Conservation (phyloP, 2,888 invertebrate genomes). For the Dugesia japonica region DNA sequence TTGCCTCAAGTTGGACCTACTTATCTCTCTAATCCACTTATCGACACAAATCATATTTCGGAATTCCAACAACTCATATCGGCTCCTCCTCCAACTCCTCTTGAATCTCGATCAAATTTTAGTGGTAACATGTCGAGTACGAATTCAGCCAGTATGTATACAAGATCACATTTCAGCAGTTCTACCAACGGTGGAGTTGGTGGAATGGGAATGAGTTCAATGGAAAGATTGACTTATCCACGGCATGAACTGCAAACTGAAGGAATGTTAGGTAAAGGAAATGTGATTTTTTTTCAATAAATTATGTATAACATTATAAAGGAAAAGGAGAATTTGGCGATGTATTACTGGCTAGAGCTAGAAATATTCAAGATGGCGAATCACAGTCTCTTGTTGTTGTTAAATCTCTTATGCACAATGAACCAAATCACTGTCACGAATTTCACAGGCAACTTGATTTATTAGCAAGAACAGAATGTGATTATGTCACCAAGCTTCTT, state of each 20-base stretch:
- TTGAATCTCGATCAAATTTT: constrained; percentile 28
- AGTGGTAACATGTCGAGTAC: constrained; percentile 25
- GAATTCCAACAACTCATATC: constrained; percentile 9
- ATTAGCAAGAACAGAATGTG: constrained; percentile 64
- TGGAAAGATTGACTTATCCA: constrained; percentile 50
- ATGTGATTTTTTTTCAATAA: not conserved
- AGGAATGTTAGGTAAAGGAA: constrained; percentile 50
- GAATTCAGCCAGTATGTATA: constrained; percentile 30
- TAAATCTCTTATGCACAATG: constrained; percentile 44
- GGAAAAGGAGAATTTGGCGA: constrained; percentile 83
- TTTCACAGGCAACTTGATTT: constrained; percentile 75
- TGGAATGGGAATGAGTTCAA: not conserved
- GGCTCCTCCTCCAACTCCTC: constrained; percentile 17
- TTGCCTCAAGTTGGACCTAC: not conserved
- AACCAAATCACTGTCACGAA: constrained; percentile 50
- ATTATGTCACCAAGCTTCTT: constrained; percentile 61
- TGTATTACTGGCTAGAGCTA: constrained; percentile 61
- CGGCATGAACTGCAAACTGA: constrained; percentile 57
- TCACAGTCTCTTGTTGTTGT: constrained; percentile 45
- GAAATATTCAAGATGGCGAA: constrained; percentile 46
- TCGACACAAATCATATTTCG: not conserved
- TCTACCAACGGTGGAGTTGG: constrained; percentile 23
- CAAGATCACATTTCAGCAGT: constrained; percentile 26
- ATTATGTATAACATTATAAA: constrained; percentile 40
- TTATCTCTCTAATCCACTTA: not conserved